Evolutionary conservation across 2,888 invertebrate species (phyloP).

Genomic region (Xestia rhomboidea): DNA sequence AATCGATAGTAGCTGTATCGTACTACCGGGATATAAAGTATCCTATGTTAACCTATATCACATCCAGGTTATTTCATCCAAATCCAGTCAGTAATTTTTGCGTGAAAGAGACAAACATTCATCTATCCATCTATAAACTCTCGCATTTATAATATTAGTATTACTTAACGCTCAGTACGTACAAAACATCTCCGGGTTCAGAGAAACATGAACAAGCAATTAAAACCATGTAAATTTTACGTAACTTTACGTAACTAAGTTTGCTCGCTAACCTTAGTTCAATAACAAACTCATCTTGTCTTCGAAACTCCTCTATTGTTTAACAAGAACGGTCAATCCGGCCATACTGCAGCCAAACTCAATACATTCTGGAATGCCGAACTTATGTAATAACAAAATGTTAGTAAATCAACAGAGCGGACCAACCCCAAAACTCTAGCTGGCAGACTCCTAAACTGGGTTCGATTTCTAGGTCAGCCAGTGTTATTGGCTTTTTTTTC

Average conservation of each 20-base stretch:
- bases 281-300: slow-evolving; percentile 53
- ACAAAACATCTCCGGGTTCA: background rate
- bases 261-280: slow-evolving; percentile 40
- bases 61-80: too few species aligned
- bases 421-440: slow-evolving; percentile 10
- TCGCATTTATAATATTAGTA: too few species aligned
- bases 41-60: too few species aligned
- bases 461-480: slow-evolving; percentile 38
- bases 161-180: background rate
- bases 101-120: background rate
- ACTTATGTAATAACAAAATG: slow-evolving; percentile 63
- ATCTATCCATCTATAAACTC: too few species aligned
- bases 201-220: slow-evolving; percentile 20
- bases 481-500: slow-evolving; percentile 48
- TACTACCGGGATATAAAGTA: too few species aligned
- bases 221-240: slow-evolving; percentile 41
- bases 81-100: too few species aligned
- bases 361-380: slow-evolving; percentile 55
- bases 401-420: slow-evolving; percentile 53
- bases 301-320: slow-evolving; percentile 53
- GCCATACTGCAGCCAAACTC: slow-evolving; percentile 37
- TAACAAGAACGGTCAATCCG: slow-evolving; percentile 45
- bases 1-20: too few species aligned
- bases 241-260: slow-evolving; percentile 35
- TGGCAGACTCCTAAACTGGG: slow-evolving; percentile 21